These are phyloP conservation scores for Morpho deidamia DNA, from an alignment of 2,888 invertebrate genomes.

Conservation along the genomic window DNA sequence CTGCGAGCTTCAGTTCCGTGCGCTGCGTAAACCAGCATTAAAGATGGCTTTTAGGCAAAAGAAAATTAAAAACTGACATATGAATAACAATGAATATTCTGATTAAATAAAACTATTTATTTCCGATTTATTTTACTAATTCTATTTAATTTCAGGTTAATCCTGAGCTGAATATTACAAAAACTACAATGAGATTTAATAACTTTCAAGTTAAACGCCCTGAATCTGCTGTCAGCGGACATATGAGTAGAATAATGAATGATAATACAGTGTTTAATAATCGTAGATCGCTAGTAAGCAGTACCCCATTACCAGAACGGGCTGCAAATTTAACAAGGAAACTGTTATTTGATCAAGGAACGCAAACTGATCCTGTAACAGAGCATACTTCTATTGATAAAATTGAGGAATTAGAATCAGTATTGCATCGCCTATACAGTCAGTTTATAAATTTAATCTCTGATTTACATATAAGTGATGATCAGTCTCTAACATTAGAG, in stretches of 20 bases:
- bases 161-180: conserved; percentile 16
- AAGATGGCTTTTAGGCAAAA: too few species aligned
- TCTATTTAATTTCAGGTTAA: conserved; percentile 24
- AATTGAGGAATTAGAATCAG: conserved; percentile 39
- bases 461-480: conserved; percentile 24
- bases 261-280: conserved; percentile 12
- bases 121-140: background rate
- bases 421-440: conserved; percentile 35
- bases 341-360: conserved; percentile 40
- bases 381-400: conserved; percentile 27
- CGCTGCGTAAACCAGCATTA: too few species aligned
- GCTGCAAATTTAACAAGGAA: conserved; percentile 16
- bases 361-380: conserved; percentile 39
- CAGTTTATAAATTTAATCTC: conserved; percentile 34
- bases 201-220: conserved; percentile 13
- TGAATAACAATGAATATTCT: too few species aligned
- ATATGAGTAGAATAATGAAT: conserved; percentile 14
- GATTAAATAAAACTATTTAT: background rate
- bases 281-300: conserved; percentile 35
- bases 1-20: too few species aligned
- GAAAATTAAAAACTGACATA: too few species aligned
- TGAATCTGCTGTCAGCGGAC: conserved; percentile 10
- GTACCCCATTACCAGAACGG: conserved; percentile 39
- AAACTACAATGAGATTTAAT: conserved; percentile 16
- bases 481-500: conserved; percentile 9